Conservation (phyloP, 2,113 vertebrate species). For the Melanostigma gelatinosum region DNA sequence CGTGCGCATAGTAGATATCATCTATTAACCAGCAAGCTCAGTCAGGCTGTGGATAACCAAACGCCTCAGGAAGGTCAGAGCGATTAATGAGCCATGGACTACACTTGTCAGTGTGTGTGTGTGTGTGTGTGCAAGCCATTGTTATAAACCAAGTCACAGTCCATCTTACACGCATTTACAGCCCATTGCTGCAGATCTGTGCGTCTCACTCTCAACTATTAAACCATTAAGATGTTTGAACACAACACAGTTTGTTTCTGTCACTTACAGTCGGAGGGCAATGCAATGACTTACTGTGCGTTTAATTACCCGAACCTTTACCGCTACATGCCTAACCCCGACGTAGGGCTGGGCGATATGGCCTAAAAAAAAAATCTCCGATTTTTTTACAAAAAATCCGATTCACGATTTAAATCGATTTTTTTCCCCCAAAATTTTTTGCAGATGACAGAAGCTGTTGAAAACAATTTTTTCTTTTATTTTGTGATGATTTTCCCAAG, state of each 20-base stretch:
- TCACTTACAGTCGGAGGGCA: neutral
- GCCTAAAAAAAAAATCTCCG: too few species aligned
- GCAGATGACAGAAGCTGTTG: too few species aligned
- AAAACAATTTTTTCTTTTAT: too few species aligned
- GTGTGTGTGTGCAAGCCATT: conserved; percentile 8
- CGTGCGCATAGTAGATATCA: conserved; percentile 5
- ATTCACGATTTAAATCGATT: too few species aligned
- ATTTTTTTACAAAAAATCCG: too few species aligned
- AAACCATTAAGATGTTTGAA: too few species aligned
- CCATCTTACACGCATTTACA: conserved; percentile 4
- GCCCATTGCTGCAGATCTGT: neutral
- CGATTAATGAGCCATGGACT: conserved; percentile 42
- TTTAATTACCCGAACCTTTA: neutral
- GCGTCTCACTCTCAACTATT: neutral
- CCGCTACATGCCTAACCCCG: neutral
- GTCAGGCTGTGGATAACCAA: conserved; percentile 30
- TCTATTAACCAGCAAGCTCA: conserved; percentile 41
- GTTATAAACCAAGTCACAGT: neutral
- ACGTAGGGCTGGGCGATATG: too few species aligned
- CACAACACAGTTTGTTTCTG: neutral
- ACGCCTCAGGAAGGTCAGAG: conserved; percentile 39
- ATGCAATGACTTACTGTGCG: neutral
- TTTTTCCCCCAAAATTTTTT: too few species aligned
- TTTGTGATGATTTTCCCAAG: too few species aligned
- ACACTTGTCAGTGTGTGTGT: neutral